Evolutionary conservation across 53 echinoderm and acorn worm species (phyloP), one percentile per base, ranked within the genome.

Genomic region (Hippasteria phrygiana): DNA sequence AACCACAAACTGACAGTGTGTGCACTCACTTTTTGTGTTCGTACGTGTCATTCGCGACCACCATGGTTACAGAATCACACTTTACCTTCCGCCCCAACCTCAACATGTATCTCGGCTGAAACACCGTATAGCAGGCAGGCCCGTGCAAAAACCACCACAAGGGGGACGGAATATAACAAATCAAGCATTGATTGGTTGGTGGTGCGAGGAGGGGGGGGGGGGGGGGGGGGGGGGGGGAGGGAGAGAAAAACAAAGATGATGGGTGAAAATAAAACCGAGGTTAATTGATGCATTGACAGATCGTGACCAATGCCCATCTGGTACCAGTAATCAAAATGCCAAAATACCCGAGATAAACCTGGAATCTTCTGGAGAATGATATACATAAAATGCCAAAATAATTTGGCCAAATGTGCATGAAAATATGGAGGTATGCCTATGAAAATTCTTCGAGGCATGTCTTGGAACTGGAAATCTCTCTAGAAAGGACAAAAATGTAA

Each of bases 91-190:
- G 2, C 69, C 36, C 37, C 69, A 26, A 8, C 69, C 32, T 35
- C 34, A 67, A 35, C 69, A 20, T 7, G 69, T 37, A 26, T 26
- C 69, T 67, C 13, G 36, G 37, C 69, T 59, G 59, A 59, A 59
- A 59, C 20, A 59, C 59, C 59, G 26, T 26, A 59, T n/a, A 59
- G 59, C 59, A 59, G 59, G 59, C 59, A 59, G 59, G n/a, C 48
- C 33, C 50, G 54, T 53, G 76, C 76, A 42, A 76, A 50, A 76
- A 76, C 76, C 76, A 54, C 31, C 50, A 47, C 76, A 76, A 17
- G 76, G 76, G 69, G 16, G 35, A 13, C 12, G 27, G 34, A 67
- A 12, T 1, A 67, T 10, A 32, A 37, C 8, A 3, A 12, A 35
- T 33, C 18, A 11, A 67, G 37, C 69, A 67, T 13, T 35, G 7